Percentiles rank a stretch among this genome's conserved stretches.
These are phyloP conservation scores for Peromyscus leucopus DNA, from an alignment of 2,113 vertebrate genomes.

Conservation along the genomic window DNA sequence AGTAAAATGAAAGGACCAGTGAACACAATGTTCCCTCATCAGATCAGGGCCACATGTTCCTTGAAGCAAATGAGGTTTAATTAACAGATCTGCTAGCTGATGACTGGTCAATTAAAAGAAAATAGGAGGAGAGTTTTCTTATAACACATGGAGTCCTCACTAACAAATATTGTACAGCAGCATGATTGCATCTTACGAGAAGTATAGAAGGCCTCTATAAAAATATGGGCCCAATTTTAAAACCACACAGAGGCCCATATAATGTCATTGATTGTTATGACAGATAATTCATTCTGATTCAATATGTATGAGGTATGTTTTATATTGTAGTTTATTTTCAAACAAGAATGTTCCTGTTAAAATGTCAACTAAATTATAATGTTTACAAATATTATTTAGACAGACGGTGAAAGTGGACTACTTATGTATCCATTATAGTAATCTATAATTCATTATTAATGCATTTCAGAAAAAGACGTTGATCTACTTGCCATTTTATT, in stretches of 20 bases:
- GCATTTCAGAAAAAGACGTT: conserved; percentile 32
- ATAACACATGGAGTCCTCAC: not conserved
- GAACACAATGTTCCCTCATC: conserved; percentile 52
- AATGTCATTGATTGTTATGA: not conserved
- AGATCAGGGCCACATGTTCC: conserved; percentile 46
- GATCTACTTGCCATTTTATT: conserved; percentile 58
- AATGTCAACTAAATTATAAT: conserved; percentile 66
- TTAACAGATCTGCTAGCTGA: conserved; percentile 75
- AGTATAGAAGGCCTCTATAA: conserved; percentile 6
- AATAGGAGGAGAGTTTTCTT: not conserved
- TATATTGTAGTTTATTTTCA: conserved; percentile 56
- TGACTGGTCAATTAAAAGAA: conserved; percentile 65
- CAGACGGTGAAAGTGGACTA: not conserved
- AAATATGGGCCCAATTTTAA: conserved; percentile 61
- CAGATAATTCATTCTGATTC: conserved; percentile 24
- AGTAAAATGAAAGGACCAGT: conserved; percentile 67
- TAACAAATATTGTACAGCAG: conserved; percentile 16
- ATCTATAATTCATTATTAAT: conserved; percentile 15
- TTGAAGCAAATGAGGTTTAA: conserved; percentile 67
- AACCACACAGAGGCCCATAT: not conserved
- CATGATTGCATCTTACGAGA: not conserved
- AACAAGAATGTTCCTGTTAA: conserved; percentile 60
- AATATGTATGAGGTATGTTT: conserved; percentile 37
- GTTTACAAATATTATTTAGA: conserved; percentile 64
- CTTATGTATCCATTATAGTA: conserved; percentile 33